Base-by-base conservation (phyloP, 2,797 vertebrate genomes). In the Bovichtus diacanthus region DNA sequence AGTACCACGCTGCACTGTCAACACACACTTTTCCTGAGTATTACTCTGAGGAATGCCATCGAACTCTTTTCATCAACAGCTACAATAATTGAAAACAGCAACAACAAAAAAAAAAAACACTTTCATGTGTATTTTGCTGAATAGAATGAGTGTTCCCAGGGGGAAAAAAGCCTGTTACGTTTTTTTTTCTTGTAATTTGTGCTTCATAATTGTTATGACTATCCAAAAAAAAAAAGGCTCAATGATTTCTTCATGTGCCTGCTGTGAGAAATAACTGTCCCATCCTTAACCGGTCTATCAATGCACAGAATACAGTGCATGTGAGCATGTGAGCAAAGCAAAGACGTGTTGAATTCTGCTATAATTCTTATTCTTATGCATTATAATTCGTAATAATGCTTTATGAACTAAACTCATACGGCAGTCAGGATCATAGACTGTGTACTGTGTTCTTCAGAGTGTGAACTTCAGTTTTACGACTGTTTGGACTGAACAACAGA, bases 71-170 rank as follows among this genome's bases (percentile, higher is more conserved):
- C 64, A 66, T 61, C 54, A 31, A 29, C 27, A 46, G 49, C 46
- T 15, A 50, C 31, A 75, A 73, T 51, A 67, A 78, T 6, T 62
- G 50, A 65, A 85, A 86, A 80, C 76, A 83, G 67, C 47, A 19
- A 72, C 29, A 36, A n/a, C 50, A 54, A 34, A 18, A 16, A 56
- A 73, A 54, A 4, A 39, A 19, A 29, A 54, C 1, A 12, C 27
- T 53, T 51, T 66, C 56, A 59, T 62, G 2, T 59, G 59, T 19
- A 51, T 18, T 56, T 71, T 72, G 8, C 16, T 31, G 34, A 63
- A 72, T 1, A 53, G 21, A 63, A 84, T 41, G 27, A 81, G n/a
- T 7, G 21, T 3, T 60, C 64, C 16, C 19, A 74, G 49, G 1
- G 39, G 16, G 12, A 1, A 9, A 7, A 53, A n/a, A 41, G 10